Evolutionary conservation across 2,797 vertebrate genomes (phyloP).

Genomic region (Rhabdophis nuchalis): DNA sequence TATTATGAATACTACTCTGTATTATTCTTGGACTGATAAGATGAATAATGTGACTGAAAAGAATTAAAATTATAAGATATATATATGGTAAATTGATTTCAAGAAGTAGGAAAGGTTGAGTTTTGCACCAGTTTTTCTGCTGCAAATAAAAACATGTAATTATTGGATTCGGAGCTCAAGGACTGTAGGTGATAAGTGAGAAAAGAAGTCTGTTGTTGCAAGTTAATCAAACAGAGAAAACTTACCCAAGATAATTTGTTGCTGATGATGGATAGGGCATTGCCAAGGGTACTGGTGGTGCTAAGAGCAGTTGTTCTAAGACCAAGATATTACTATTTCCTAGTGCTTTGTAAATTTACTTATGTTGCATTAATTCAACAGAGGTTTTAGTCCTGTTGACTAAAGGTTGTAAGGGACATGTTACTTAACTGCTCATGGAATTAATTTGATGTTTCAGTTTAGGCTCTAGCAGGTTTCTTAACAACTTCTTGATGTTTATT

Average conservation of each 20-base stretch:
- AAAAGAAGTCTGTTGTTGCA: not conserved
- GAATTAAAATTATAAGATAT: not conserved
- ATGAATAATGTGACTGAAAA: not conserved
- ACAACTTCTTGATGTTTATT: not conserved
- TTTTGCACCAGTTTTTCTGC: not conserved
- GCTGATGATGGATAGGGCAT: not conserved
- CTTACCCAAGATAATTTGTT: conserved; percentile 12
- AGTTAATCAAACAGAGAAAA: not conserved
- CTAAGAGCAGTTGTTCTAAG: not conserved
- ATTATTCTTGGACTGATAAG: not conserved
- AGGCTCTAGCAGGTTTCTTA: not conserved
- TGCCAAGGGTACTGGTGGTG: accelerated
- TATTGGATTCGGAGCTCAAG: not conserved
- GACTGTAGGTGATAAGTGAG: not conserved
- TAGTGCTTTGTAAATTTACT: not conserved
- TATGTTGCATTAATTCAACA: not conserved
- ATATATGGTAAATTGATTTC: not conserved
- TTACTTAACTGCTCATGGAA: accelerated
- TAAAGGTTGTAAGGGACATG: not conserved
- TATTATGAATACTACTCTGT: conserved; percentile 33
- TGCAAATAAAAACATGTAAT: not conserved
- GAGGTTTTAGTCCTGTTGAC: conserved; percentile 22
- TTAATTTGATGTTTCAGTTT: not conserved
- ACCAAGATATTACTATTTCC: accelerated
- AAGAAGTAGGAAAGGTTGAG: not conserved